These are phyloP conservation scores for Molothrus aeneus DNA, from an alignment of 2,797 vertebrate species.

Conservation along the genomic window DNA sequence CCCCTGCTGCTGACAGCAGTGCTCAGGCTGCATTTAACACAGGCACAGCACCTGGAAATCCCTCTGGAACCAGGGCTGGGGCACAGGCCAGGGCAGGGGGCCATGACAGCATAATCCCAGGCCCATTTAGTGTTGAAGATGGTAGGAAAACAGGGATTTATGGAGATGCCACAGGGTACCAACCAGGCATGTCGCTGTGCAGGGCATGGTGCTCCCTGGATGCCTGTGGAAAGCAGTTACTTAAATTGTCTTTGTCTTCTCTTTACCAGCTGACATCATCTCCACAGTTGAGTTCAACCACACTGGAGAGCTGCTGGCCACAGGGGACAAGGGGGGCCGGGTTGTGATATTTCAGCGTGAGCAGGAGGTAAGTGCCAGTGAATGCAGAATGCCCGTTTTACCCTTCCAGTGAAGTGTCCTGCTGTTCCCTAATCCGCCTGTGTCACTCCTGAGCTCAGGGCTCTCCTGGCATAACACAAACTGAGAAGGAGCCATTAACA, in stretches of 20 bases:
- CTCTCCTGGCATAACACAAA: conserved; percentile 45
- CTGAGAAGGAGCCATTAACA: conserved; percentile 51
- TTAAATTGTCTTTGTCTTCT: conserved; percentile 81
- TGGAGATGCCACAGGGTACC: conserved; percentile 17
- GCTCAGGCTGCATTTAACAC: background rate
- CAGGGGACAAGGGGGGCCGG: conserved; percentile 96
- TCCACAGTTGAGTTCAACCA: conserved; percentile 98
- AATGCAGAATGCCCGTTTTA: conserved; percentile 71
- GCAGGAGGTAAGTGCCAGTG: conserved; percentile 88
- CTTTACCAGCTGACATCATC: conserved; percentile 95
- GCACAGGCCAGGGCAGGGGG: background rate
- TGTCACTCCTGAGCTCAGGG: conserved; percentile 56
- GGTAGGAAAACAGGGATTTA: background rate
- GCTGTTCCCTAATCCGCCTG: conserved; percentile 66
- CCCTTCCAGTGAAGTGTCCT: conserved; percentile 68
- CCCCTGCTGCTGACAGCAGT: background rate
- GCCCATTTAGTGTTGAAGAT: background rate
- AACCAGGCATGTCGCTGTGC: background rate
- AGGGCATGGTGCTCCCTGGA: conserved; percentile 44
- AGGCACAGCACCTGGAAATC: background rate
- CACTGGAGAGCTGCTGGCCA: conserved; percentile 95
- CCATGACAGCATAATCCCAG: background rate
- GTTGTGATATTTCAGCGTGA: conserved; percentile 98
- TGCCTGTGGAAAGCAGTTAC: conserved; percentile 56
- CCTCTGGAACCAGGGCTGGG: accelerated